A percentile compares a stretch with the other conserved stretches of the same genome.
phyloP scores from a whole-genome alignment of 1,140 invertebrate species.

The Sarcophaga peregrina region DNA sequence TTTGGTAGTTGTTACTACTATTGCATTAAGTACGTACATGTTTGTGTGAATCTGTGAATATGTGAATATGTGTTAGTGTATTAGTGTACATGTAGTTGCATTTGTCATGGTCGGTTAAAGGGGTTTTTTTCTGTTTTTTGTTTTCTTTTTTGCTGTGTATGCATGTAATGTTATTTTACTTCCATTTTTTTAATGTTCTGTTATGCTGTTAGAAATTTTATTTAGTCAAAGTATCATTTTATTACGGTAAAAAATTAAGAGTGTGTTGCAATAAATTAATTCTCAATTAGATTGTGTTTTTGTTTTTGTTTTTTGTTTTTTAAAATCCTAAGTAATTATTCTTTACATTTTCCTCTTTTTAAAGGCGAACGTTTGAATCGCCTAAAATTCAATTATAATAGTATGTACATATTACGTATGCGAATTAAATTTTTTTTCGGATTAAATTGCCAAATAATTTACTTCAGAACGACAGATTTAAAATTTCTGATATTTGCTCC shows the following conservation, averaged over 20 bases:
- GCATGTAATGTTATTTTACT: not conserved
- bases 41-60: not conserved
- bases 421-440: no score
- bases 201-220: conserved; percentile 6
- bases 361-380: no score
- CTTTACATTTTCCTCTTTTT: no score
- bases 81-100: not conserved
- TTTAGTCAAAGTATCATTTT: conserved; percentile 27
- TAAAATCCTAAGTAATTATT: no score
- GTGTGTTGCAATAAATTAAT: not conserved
- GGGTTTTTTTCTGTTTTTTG: not conserved
- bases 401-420: no score
- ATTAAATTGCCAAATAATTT: no score
- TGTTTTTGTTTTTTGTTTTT: no score
- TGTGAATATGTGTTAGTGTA: not conserved
- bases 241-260: not conserved
- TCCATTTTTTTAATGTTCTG: no score
- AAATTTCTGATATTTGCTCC: no score
- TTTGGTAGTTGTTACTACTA: not conserved
- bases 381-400: no score
- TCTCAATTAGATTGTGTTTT: not conserved
- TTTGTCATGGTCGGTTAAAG: conserved; percentile 5
- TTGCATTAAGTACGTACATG: not conserved
- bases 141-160: not conserved
- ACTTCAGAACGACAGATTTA: no score